A percentile compares a stretch with the other conserved stretches of the same genome.
phyloP scores from a whole-genome alignment of 2,113 vertebrate species.

The pig (Sus scrofa) region T2T-Sscrofa CM000814.6:97444001-97444500 shows the following conservation, averaged over 20 bases:
- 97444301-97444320: not conserved
- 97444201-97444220: not conserved
- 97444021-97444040: not conserved
- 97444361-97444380: not conserved
- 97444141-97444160: not conserved
- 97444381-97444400: not conserved
- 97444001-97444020: not conserved
- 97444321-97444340: not conserved
- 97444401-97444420: not conserved
- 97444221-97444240: not conserved
- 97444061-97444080: not conserved
- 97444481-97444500: not conserved
- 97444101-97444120: not conserved
- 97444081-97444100: not conserved
- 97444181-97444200: not conserved
- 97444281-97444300: not conserved
- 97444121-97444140: not conserved
- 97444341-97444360: not conserved
- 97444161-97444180: not conserved
- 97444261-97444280: not conserved
- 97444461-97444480: not conserved
- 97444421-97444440: constrained; percentile 1
- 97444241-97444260: not conserved
- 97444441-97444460: not conserved
- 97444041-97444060: no score